A percentile compares a stretch with the other conserved stretches of the same genome.
These are phyloP conservation scores for Spheniscus mendiculus DNA, from an alignment of 2,113 vertebrate genomes.

Conservation along the genomic window DNA sequence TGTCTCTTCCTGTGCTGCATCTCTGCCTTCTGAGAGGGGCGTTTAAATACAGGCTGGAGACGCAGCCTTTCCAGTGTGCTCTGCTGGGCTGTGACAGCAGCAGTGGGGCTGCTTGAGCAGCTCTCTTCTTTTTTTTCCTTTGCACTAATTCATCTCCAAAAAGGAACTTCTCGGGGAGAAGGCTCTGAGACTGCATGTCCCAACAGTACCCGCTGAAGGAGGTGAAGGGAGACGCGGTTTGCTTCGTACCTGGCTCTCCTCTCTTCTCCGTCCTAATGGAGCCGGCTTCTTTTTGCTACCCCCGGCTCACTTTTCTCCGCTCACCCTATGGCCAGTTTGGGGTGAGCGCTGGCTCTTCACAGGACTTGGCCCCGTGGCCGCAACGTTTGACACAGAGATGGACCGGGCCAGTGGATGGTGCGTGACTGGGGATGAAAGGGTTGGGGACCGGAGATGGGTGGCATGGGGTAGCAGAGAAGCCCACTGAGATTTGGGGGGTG, in stretches of 20 bases:
- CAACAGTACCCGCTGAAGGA: conserved; percentile 31
- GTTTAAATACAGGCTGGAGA: conserved; percentile 64
- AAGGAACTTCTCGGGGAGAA: not conserved
- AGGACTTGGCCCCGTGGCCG: conserved; percentile 40
- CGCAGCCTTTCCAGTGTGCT: conserved; percentile 54
- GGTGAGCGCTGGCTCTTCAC: not conserved
- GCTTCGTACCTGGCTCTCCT: conserved; percentile 54
- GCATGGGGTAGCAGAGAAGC: not conserved
- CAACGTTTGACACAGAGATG: conserved; percentile 42
- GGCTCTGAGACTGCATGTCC: conserved; percentile 55
- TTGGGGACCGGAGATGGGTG: not conserved
- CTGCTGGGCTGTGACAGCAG: conserved; percentile 33
- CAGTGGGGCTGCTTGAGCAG: not conserved
- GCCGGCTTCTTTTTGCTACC: conserved; percentile 48
- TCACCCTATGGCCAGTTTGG: conserved; percentile 41
- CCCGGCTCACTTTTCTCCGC: conserved; percentile 54
- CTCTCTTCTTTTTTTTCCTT: not conserved
- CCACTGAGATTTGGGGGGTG: not conserved
- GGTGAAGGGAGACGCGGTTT: conserved; percentile 49
- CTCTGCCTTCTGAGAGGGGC: conserved; percentile 60
- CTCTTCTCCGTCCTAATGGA: conserved; percentile 54
- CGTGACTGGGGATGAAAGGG: not conserved
- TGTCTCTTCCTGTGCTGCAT: conserved; percentile 68
- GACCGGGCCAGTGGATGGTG: conserved; percentile 29
- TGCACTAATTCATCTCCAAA: not conserved